Conservation (phyloP, 1,140 invertebrate genomes). For the Ostrea edulis region DNA sequence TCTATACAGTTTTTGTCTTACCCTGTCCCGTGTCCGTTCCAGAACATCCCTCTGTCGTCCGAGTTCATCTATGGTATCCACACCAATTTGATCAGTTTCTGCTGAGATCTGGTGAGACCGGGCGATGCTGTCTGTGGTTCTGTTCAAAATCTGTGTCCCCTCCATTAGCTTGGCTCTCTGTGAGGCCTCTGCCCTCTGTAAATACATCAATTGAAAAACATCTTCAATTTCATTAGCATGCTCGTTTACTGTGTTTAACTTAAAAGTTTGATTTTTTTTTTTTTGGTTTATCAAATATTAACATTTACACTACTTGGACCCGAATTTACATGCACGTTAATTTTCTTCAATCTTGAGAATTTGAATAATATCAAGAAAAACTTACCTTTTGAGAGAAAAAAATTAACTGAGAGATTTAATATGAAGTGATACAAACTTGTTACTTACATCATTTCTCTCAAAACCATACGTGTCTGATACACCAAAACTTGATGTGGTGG, state of each 20-base stretch:
- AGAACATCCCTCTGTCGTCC: slow-evolving; percentile 84
- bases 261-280: too few relatives aligned
- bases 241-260: too few relatives aligned
- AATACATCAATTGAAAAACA: background rate
- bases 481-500: slow-evolving; percentile 54
- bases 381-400: too few relatives aligned
- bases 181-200: slow-evolving; percentile 71
- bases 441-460: slow-evolving; percentile 73
- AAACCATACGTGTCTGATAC: slow-evolving; percentile 70
- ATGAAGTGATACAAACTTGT: background rate
- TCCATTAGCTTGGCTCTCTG: slow-evolving; percentile 74
- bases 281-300: too few relatives aligned
- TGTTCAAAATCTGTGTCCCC: slow-evolving; percentile 80
- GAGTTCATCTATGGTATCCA: slow-evolving; percentile 86
- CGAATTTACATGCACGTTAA: too few relatives aligned
- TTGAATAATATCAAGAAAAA: too few relatives aligned
- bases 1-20: slow-evolving; percentile 54
- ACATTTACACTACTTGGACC: too few relatives aligned
- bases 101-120: slow-evolving; percentile 87
- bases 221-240: background rate
- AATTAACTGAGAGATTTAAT: background rate
- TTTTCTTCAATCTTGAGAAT: too few relatives aligned
- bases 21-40: slow-evolving; percentile 82
- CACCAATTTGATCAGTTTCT: slow-evolving; percentile 89
- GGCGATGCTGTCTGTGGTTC: slow-evolving; percentile 84